These are phyloP conservation scores for Hyaena hyaena DNA, from an alignment of 2,113 vertebrate genomes.

Conservation along the genomic window DNA sequence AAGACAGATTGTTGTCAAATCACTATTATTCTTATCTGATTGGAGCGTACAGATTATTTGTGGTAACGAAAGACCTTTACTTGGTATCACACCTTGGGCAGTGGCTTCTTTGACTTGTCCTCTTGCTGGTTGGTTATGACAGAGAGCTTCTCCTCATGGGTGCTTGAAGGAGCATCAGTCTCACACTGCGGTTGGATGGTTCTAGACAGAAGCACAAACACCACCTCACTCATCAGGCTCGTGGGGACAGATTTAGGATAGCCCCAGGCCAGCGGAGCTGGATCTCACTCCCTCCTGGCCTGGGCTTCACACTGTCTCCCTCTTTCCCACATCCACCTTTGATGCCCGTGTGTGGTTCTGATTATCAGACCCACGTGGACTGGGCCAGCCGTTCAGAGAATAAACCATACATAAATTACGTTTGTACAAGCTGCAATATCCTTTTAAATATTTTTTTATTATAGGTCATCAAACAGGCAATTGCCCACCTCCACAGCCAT, in stretches of 20 bases:
- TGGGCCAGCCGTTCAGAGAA: background rate
- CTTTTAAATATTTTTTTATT: conserved; percentile 35
- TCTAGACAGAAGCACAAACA: background rate
- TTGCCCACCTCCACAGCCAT: background rate
- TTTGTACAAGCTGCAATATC: background rate
- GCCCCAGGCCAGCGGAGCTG: background rate
- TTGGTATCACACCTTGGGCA: background rate
- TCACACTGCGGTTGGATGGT: background rate
- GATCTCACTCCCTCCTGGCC: background rate
- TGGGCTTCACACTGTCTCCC: background rate
- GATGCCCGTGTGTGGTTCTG: background rate
- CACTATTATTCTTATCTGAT: background rate
- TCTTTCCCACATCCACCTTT: background rate
- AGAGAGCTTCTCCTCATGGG: background rate
- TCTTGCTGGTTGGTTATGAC: background rate
- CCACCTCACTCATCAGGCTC: background rate
- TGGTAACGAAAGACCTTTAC: background rate
- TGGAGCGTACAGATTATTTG: background rate
- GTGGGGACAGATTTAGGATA: background rate
- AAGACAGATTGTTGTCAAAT: background rate
- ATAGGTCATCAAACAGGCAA: background rate
- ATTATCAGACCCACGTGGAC: background rate
- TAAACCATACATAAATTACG: background rate
- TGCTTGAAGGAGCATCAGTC: background rate
- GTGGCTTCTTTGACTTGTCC: background rate